These are phyloP conservation scores for Physocephala rufipes DNA, from an alignment of 2,888 invertebrate species.

Conservation along the genomic window DNA sequence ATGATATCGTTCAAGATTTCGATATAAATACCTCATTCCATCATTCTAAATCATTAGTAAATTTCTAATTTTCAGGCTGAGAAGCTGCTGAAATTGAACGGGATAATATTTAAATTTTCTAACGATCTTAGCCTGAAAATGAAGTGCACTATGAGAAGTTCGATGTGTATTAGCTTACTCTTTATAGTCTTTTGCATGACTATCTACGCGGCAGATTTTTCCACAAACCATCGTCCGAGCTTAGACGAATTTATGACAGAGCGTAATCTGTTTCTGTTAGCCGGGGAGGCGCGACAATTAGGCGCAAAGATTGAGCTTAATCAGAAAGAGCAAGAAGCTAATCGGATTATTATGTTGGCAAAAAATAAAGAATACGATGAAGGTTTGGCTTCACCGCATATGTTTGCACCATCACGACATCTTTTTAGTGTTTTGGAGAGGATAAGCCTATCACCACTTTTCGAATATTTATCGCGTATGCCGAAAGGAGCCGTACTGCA, in stretches of 20 bases:
- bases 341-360: conserved; percentile 70
- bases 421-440: conserved; percentile 71
- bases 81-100: too few relatives aligned
- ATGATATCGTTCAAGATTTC: too few relatives aligned
- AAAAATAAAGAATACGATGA: conserved; percentile 69
- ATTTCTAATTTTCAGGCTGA: too few relatives aligned
- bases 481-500: conserved; percentile 82
- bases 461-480: conserved; percentile 72
- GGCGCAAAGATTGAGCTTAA: conserved; percentile 69
- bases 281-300: conserved; percentile 67
- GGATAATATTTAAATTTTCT: too few relatives aligned
- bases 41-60: too few relatives aligned
- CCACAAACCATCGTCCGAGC: conserved; percentile 43
- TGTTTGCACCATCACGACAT: conserved; percentile 74
- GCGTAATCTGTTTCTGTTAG: conserved; percentile 66
- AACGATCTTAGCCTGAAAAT: too few relatives aligned
- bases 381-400: conserved; percentile 68
- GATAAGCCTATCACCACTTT: conserved; percentile 73
- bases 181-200: too few relatives aligned
- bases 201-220: too few relatives aligned
- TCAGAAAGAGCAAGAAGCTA: conserved; percentile 68
- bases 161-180: too few relatives aligned
- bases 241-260: conserved; percentile 57
- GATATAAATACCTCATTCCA: too few relatives aligned
- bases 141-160: too few relatives aligned